Percentiles rank a stretch among this genome's conserved stretches.
Evolutionary conservation across 2,797 vertebrate species (phyloP).

Genomic region (Chelon auratus): DNA sequence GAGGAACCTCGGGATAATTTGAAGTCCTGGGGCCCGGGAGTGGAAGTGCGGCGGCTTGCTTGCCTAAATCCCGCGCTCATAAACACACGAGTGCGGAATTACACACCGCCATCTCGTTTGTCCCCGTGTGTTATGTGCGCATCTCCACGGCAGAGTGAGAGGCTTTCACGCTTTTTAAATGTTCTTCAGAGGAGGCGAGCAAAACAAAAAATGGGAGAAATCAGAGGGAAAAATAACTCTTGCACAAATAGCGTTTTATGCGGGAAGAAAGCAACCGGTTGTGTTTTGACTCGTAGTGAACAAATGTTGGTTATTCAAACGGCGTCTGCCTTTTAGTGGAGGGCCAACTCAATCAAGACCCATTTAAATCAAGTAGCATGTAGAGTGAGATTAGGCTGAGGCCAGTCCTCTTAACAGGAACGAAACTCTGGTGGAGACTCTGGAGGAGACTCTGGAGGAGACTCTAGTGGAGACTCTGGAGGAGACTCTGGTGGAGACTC

Average conservation of each 20-base stretch:
- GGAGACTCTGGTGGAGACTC: too few species aligned
- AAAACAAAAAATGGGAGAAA: constrained; percentile 39
- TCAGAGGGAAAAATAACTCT: constrained; percentile 19
- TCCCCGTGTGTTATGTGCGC: constrained; percentile 32
- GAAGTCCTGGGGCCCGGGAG: constrained; percentile 67
- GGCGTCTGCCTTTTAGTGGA: not conserved
- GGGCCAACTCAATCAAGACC: constrained; percentile 8
- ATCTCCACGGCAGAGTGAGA: constrained; percentile 34
- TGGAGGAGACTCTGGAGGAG: too few species aligned
- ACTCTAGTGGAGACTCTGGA: too few species aligned
- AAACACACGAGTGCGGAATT: constrained; percentile 1
- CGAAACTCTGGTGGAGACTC: too few species aligned
- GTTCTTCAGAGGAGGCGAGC: constrained; percentile 32
- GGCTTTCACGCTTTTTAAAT: constrained; percentile 18
- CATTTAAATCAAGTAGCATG: not conserved
- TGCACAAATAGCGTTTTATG: constrained; percentile 7
- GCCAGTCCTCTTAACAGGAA: too few species aligned
- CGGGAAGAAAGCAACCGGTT: constrained; percentile 2
- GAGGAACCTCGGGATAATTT: constrained; percentile 76
- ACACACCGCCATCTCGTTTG: constrained; percentile 36
- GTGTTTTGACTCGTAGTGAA: constrained; percentile 6
- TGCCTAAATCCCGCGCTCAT: not conserved
- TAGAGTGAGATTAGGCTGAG: too few species aligned
- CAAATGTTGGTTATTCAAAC: constrained; percentile 6
- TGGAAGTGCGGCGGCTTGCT: constrained; percentile 44